A percentile compares a stretch with the other conserved stretches of the same genome.
Conservation (phyloP, 2,888 invertebrate species). For the Tachina fera region DNA sequence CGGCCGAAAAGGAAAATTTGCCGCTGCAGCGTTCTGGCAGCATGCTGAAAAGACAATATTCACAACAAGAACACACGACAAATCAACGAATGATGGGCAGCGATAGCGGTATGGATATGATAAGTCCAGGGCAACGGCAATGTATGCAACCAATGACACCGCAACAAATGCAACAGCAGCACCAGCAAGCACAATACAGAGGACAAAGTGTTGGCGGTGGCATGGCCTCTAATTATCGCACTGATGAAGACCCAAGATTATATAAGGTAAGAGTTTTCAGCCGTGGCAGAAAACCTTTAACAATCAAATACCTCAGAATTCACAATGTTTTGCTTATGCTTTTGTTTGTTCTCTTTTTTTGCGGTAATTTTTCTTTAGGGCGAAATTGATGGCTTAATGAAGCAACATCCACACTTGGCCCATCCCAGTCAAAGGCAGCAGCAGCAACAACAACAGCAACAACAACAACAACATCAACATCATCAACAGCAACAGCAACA, state of each 20-base stretch:
- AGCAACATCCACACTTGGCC: slow-evolving; percentile 90
- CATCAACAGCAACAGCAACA: slow-evolving; percentile 85
- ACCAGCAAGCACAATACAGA: slow-evolving; percentile 76
- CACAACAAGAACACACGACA: slow-evolving; percentile 89
- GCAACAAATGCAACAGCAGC: slow-evolving; percentile 79
- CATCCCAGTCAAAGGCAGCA: slow-evolving; percentile 86
- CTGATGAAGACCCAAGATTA: slow-evolving; percentile 87
- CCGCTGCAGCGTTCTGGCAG: slow-evolving; percentile 90
- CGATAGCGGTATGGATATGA: slow-evolving; percentile 84
- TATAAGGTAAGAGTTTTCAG: slow-evolving; percentile 82
- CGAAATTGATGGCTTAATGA: slow-evolving; percentile 91
- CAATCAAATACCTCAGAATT: too few species aligned
- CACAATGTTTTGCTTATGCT: background rate
- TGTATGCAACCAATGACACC: slow-evolving; percentile 80
- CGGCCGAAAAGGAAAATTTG: slow-evolving; percentile 93
- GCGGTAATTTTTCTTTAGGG: slow-evolving; percentile 82
- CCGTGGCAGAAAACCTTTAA: background rate
- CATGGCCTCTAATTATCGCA: slow-evolving; percentile 73
- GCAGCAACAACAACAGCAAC: slow-evolving; percentile 82
- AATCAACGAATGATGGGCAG: slow-evolving; percentile 85
- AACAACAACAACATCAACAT: slow-evolving; percentile 86
- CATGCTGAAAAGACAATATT: slow-evolving; percentile 91
- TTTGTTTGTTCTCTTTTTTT: slow-evolving; percentile 8
- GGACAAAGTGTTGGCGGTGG: slow-evolving; percentile 73
- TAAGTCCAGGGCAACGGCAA: slow-evolving; percentile 80